Evolutionary conservation across 2,888 invertebrate genomes (phyloP), one percentile per base, ranked within the genome.

Genomic region (Pelosia muscerda): DNA sequence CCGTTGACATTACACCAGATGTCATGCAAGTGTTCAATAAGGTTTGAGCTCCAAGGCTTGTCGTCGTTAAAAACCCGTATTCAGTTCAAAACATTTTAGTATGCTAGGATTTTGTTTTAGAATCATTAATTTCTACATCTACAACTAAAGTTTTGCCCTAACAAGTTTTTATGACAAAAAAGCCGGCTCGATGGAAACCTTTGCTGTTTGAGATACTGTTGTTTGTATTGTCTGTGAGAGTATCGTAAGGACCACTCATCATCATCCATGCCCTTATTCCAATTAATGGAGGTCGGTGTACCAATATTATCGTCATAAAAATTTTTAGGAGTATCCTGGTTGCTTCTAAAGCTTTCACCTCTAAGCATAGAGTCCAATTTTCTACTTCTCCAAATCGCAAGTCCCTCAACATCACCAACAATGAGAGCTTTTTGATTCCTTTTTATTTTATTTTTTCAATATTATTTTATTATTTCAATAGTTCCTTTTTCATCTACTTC

Each of bases 1-100:
- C 76, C 73, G 76, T 81, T n/a, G n/a, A n/a, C n/a, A n/a, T n/a
- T 78, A 78, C 77, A 75, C 69, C 88, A 88, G 75, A 88, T 88
- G 88, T 81, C 78, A 65, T 74, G 76, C 81, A 84, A 84, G 74
- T 84, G 82, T 81, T 78, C 72, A 67, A 68, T 59, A n/a, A 31
- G 55, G 23, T 63, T 63, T 53, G 58, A 53, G 63, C 63, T 69
- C 66, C 59, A 64, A 69, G 69, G 59, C 59, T 26, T 53, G 42
- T 22, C 13, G 25, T 8, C 22, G 53, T 53, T 49, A 49, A 28
- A 26, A 15, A 13, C 8, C 11, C 22, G 28, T 28, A n/a, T 62
- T 62, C n/a, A 53, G 13, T 55, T 23, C 11, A 5, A 13, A 25
- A 9, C 13, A 8, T 15, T n/a, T n/a, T 25, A 23, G 25, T 26